These are phyloP conservation scores for Lates calcarifer DNA, from an alignment of 2,113 vertebrate species.

Conservation along the genomic window DNA sequence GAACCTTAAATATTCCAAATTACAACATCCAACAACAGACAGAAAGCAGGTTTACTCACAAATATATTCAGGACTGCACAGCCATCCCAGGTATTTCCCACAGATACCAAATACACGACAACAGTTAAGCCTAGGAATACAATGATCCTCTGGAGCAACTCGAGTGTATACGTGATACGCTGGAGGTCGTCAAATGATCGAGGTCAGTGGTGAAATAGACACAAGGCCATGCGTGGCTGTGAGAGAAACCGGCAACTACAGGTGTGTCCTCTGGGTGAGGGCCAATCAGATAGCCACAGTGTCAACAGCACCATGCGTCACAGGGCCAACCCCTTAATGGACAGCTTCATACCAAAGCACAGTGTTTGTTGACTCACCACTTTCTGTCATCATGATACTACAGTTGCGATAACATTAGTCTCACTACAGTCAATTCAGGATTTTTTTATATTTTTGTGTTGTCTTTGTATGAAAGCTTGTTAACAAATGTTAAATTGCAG, in stretches of 20 bases:
- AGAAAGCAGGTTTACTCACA: constrained; percentile 64
- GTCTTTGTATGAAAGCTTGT: neutral
- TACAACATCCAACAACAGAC: neutral
- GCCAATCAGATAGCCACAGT: constrained; percentile 71
- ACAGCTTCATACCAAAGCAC: neutral
- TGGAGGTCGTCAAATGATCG: constrained; percentile 18
- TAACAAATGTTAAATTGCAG: neutral
- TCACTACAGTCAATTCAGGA: neutral
- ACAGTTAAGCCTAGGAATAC: neutral
- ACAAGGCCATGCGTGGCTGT: constrained; percentile 36
- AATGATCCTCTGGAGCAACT: constrained; percentile 1
- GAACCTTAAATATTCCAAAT: neutral
- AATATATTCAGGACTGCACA: constrained; percentile 56
- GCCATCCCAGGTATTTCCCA: constrained; percentile 59
- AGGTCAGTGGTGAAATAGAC: constrained; percentile 53
- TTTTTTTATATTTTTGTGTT: too few relatives aligned
- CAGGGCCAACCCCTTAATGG: constrained; percentile 42
- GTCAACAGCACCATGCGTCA: constrained; percentile 61
- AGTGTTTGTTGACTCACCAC: constrained; percentile 41
- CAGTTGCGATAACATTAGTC: neutral
- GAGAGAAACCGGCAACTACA: constrained; percentile 47
- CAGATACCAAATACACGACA: constrained; percentile 9
- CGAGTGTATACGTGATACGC: neutral
- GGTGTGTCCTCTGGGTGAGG: constrained; percentile 70
- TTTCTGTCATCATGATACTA: constrained; percentile 54